A percentile compares a stretch with the other conserved stretches of the same genome.
phyloP scores from a whole-genome alignment of 2,888 invertebrate genomes.

The Drosophila prolongata region DNA sequence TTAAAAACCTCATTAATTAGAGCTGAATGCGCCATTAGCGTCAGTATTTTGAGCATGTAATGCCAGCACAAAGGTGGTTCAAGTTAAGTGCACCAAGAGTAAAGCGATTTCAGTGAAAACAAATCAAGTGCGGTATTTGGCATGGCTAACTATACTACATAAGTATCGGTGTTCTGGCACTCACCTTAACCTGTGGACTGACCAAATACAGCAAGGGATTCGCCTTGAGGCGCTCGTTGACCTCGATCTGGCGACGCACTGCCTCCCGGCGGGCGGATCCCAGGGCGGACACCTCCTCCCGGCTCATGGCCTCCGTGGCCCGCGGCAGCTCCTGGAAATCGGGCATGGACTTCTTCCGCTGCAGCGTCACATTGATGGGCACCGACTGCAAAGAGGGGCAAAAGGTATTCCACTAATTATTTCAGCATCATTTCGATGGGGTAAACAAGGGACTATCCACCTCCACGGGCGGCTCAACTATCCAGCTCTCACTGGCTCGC shows the following conservation, averaged over 20 bases:
- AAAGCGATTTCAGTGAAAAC: background rate
- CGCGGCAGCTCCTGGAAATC: constrained; percentile 95
- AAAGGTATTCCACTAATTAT: background rate
- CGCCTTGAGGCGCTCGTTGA: constrained; percentile 95
- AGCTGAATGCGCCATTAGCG: background rate
- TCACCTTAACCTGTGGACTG: constrained; percentile 98
- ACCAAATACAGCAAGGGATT: constrained; percentile 97
- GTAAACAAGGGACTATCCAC: constrained; percentile 83
- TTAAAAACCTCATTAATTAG: background rate
- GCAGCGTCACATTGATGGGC: constrained; percentile 91
- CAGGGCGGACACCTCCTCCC: constrained; percentile 97
- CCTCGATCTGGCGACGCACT: constrained; percentile 94
- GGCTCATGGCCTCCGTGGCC: constrained; percentile 93
- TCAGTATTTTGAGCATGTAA: background rate
- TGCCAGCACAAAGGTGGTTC: background rate
- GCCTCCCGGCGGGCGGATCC: constrained; percentile 98
- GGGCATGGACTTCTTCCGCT: constrained; percentile 98
- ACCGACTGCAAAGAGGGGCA: constrained; percentile 87
- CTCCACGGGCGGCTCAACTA: constrained; percentile 94
- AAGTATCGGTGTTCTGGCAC: constrained; percentile 62
- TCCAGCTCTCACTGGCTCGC: constrained; percentile 95
- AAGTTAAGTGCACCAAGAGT: constrained; percentile 10
- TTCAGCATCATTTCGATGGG: background rate
- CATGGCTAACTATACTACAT: background rate
- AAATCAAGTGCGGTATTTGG: constrained; percentile 14